These are phyloP conservation scores for Copidosoma aretas DNA, from an alignment of 2,888 invertebrate species.

Conservation along the genomic window DNA sequence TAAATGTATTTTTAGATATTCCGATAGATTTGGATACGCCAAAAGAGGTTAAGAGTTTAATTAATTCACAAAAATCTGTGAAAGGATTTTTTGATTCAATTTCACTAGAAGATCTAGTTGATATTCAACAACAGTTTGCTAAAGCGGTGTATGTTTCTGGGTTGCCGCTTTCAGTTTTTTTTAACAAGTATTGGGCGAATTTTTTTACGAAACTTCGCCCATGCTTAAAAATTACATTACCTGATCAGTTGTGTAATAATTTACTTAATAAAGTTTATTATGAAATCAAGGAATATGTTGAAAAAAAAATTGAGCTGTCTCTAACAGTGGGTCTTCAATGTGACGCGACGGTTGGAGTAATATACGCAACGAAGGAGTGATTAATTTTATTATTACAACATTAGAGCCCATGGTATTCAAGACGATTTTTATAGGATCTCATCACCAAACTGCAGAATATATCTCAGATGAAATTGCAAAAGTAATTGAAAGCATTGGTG, in stretches of 20 bases:
- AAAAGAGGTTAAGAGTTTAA: not conserved
- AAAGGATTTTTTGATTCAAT: not conserved
- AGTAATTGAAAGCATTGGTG: conserved; percentile 21
- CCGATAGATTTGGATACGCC: conserved; percentile 9
- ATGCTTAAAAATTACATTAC: conserved; percentile 1
- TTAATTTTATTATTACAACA: conserved; percentile 24
- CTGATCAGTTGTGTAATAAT: conserved; percentile 1
- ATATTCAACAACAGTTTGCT: not conserved
- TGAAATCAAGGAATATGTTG: not conserved
- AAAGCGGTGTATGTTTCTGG: not conserved
- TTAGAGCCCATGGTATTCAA: conserved; percentile 20
- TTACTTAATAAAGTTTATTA: conserved; percentile 9
- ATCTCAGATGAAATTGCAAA: conserved; percentile 2
- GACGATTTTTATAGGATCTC: not conserved
- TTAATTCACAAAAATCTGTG: not conserved
- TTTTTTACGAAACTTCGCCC: conserved; percentile 10
- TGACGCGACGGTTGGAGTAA: conserved; percentile 6
- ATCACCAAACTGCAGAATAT: conserved; percentile 28
- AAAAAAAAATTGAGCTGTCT: conserved; percentile 2
- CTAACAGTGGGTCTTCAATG: conserved; percentile 10
- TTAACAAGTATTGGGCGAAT: conserved; percentile 17
- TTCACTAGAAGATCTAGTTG: not conserved
- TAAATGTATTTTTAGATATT: conserved; percentile 22
- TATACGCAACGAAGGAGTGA: conserved; percentile 10
- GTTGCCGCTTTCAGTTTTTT: conserved; percentile 5